These are phyloP conservation scores for Gadus chalcogrammus DNA, from an alignment of 2,113 vertebrate species.

Conservation along the genomic window DNA sequence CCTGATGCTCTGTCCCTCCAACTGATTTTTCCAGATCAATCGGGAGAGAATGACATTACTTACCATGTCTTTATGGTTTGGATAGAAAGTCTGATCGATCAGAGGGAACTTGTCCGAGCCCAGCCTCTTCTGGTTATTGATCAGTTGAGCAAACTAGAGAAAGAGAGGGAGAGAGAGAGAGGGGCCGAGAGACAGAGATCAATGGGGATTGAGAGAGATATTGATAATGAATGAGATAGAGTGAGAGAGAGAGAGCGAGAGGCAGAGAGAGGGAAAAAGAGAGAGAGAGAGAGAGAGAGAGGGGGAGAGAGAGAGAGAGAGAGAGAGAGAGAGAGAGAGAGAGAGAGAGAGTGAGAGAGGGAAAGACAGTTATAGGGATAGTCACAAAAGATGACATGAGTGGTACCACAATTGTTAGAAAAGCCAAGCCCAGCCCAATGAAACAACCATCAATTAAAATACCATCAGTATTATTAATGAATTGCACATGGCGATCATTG, in stretches of 20 bases:
- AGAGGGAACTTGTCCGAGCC: conserved; percentile 94
- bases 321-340: background rate
- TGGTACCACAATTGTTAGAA: too few relatives aligned
- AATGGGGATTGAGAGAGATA: background rate
- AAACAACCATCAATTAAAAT: background rate
- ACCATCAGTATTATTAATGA: background rate
- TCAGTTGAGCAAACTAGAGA: conserved; percentile 91
- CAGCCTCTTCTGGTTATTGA: conserved; percentile 84
- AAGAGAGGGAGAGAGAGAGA: conserved; percentile 7
- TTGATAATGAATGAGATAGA: background rate
- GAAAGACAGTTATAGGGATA: background rate
- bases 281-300: background rate
- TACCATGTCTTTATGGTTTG: conserved; percentile 99
- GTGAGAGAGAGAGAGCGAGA: background rate
- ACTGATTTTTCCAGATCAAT: too few relatives aligned
- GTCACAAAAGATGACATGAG: too few relatives aligned
- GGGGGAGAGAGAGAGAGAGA: background rate
- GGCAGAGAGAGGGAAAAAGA: conserved; percentile 17
- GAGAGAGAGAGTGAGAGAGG: background rate
- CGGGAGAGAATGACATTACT: conserved; percentile 23
- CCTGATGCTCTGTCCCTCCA: too few relatives aligned
- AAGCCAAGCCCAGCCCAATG: too few relatives aligned
- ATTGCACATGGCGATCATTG: background rate
- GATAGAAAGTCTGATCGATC: conserved; percentile 95
- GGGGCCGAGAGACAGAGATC: background rate